Percentiles rank a stretch among this genome's conserved stretches.
These are phyloP conservation scores for Neostethus bicornis DNA, from an alignment of 2,797 vertebrate genomes.

Conservation along the genomic window DNA sequence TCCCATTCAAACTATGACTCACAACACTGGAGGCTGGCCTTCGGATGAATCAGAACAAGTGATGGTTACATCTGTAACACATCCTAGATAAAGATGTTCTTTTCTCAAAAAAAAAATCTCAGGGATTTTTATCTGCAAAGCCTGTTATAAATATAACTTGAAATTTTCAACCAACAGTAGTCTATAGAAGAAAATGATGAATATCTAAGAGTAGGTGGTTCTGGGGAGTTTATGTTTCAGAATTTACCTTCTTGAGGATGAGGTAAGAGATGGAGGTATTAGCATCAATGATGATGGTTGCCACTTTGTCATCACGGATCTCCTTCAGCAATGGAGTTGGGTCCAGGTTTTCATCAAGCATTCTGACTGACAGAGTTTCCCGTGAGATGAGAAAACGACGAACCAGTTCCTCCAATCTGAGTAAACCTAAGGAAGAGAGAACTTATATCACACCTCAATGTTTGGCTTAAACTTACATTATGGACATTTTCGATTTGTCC, in stretches of 20 bases:
- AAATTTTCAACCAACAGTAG: conserved; percentile 19
- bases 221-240: conserved; percentile 16
- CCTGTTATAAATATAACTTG: conserved; percentile 23
- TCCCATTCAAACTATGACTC: conserved; percentile 62
- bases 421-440: conserved; percentile 81
- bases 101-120: conserved; percentile 55
- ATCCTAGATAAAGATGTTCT: conserved; percentile 47
- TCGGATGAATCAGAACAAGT: conserved; percentile 59
- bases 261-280: conserved; percentile 87
- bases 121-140: background rate
- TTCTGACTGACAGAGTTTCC: conserved; percentile 90
- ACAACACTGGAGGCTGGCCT: conserved; percentile 45
- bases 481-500: conserved; percentile 26
- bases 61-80: conserved; percentile 52
- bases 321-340: conserved; percentile 93
- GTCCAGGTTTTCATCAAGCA: conserved; percentile 90
- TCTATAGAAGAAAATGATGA: too few species aligned
- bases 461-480: conserved; percentile 41
- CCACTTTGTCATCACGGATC: conserved; percentile 93
- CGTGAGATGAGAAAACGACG: conserved; percentile 92
- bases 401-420: conserved; percentile 91
- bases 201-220: too few species aligned
- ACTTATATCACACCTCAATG: conserved; percentile 46
- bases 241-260: conserved; percentile 75
- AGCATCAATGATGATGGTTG: conserved; percentile 93